Evolutionary conservation across 2,888 invertebrate species (phyloP).

Genomic region (Ferdinandea cuprea): DNA sequence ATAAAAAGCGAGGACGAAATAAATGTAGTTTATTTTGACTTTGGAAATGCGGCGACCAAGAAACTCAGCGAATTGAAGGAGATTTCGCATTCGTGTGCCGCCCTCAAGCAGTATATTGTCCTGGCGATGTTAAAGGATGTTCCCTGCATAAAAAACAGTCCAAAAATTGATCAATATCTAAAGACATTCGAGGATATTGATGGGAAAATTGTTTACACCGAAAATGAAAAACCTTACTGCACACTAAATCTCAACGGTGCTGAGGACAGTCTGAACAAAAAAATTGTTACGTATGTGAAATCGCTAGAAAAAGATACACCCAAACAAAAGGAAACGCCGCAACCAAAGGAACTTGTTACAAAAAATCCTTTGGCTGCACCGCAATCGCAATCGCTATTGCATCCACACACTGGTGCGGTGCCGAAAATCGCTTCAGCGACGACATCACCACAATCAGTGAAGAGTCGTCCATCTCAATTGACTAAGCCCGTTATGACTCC

Average conservation of each 20-base stretch:
- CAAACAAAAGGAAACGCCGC: not conserved
- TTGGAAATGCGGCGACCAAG: constrained; percentile 60
- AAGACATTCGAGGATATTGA: constrained; percentile 69
- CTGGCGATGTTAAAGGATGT: constrained; percentile 57
- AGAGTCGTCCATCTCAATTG: constrained; percentile 47
- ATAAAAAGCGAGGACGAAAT: constrained; percentile 53
- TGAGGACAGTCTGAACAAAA: constrained; percentile 56
- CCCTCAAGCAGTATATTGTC: constrained; percentile 60
- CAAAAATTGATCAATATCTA: constrained; percentile 48
- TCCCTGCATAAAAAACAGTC: constrained; percentile 12
- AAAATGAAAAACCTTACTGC: constrained; percentile 20
- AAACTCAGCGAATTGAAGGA: constrained; percentile 66
- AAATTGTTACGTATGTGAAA: constrained; percentile 51
- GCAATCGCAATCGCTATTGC: not conserved
- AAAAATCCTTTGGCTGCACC: too few relatives aligned
- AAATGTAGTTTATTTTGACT: constrained; percentile 68
- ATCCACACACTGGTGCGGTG: too few relatives aligned
- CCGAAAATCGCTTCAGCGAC: not conserved
- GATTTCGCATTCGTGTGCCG: constrained; percentile 62
- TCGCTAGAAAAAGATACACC: too few relatives aligned
- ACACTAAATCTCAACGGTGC: not conserved
- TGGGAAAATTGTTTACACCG: constrained; percentile 44
- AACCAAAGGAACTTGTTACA: not conserved
- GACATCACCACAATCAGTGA: not conserved
- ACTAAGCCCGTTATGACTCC: constrained; percentile 50